Evolutionary conservation across 1,140 invertebrate genomes (phyloP), one percentile per base, ranked within the genome.

Genomic region (Eumeta japonica): DNA sequence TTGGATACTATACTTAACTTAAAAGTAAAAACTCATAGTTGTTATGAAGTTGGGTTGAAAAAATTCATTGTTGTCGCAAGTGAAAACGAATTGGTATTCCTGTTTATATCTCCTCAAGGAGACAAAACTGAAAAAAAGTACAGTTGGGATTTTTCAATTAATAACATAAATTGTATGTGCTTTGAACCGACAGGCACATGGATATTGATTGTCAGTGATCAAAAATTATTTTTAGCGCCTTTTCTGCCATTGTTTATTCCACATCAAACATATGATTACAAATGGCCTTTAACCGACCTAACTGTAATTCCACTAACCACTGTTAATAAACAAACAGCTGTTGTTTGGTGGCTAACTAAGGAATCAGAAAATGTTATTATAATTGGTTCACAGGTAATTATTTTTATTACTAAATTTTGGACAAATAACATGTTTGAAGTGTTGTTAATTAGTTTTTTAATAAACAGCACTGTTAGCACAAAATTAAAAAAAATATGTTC

Each of bases 101-200:
- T 71, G 10, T 73, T 62, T 43, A 63, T 73, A 14, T 56, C 66
- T 43, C 48, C 60, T 2, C 58, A 61, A 37, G 48, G 52, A 11
- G 60, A 68, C 18, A 50, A 62, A 28, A 55, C 55, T 43, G 61
- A 68, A 43, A 59, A 57, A 39, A 59, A 62, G 39, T 71, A 62
- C 37, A 63, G 67, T 46, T 73, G 65, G 65, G 68, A 73, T 50
- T 71, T 65, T 43, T 15, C 64, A 15, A 64, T 71, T 46, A 71
- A 73, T 53, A 65, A 65, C 19, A 52, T 73, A 16, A 55, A 62
- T 43, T 71, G 64, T 41, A 65, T 73, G 60, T 71, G 68, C 38
- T 73, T 73, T 49, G 68, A 73, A 43, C 68, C 68, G 11, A 73
- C 65, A 46, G 68, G 68, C 10, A 73, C 68, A n/a, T 73, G 68